A percentile compares a stretch with the other conserved stretches of the same genome.
Evolutionary conservation across 30 jellyfish, hydroid and myxozoan species (phyloP).

Genomic region (Aurelia coerulea): DNA sequence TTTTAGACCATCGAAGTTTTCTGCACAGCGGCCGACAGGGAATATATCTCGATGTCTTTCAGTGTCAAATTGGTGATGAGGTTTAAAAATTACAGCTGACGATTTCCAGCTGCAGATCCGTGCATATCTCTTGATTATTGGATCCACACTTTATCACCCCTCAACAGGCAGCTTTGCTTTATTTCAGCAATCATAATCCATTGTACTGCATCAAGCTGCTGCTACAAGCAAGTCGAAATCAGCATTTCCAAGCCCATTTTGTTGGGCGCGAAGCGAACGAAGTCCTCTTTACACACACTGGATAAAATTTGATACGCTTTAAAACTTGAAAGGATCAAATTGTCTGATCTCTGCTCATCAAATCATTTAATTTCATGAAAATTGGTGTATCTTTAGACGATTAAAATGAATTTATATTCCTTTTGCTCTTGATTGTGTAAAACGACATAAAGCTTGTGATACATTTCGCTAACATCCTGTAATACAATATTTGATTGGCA

Average conservation of each 20-base stretch:
- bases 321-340: background rate
- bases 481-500: constrained; percentile 56
- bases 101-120: constrained; percentile 53
- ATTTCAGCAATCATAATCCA: too few species aligned
- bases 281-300: constrained; percentile 12
- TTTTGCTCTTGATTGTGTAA: too few species aligned
- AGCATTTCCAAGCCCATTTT: too few species aligned
- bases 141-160: background rate
- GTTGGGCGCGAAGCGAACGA: too few species aligned
- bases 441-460: constrained; percentile 1
- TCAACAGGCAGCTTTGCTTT: too few species aligned
- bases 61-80: constrained; percentile 68
- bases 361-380: background rate
- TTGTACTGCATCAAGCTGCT: too few species aligned
- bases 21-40: constrained; percentile 55
- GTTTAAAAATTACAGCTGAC: constrained; percentile 46
- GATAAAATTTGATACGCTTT: constrained; percentile 39
- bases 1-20: background rate
- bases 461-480: constrained; percentile 62
- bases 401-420: too few species aligned
- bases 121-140: constrained; percentile 16
- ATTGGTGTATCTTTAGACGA: background rate
- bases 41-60: constrained; percentile 3
- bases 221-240: too few species aligned
- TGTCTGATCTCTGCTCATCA: background rate